Evolutionary conservation across 92 coral and sea anemone species (phyloP).

Genomic region (Phenganax marumi): DNA sequence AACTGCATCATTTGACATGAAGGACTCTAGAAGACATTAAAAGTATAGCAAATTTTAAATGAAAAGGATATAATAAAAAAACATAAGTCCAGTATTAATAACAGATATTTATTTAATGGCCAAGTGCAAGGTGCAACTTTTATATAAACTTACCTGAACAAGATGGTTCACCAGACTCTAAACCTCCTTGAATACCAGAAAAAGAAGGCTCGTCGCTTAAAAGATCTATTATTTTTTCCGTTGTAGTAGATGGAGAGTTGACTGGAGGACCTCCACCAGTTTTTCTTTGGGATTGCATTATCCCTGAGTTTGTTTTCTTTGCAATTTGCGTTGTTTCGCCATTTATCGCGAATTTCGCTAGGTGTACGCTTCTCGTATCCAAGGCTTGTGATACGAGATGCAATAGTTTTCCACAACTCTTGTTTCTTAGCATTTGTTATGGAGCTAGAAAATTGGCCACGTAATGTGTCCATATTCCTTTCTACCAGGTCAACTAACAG

Average conservation of each 20-base stretch:
- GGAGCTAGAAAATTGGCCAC: background rate
- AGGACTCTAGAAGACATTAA: background rate
- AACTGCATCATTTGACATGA: background rate
- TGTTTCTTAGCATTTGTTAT: background rate
- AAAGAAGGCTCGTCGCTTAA: background rate
- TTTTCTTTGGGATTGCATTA: background rate
- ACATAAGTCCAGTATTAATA: no score
- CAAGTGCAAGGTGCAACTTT: background rate
- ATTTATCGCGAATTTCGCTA: background rate
- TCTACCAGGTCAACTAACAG: background rate
- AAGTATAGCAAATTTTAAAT: background rate
- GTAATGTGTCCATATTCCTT: background rate
- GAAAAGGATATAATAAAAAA: background rate
- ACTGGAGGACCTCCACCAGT: constrained; percentile 7
- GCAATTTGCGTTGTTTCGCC: constrained; percentile 3
- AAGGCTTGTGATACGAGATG: background rate
- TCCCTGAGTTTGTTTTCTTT: background rate
- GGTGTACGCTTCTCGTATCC: constrained; percentile 1
- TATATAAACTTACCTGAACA: background rate
- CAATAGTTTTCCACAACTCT: background rate
- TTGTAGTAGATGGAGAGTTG: background rate
- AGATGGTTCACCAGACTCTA: background rate
- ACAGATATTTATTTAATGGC: background rate
- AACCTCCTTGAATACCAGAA: background rate
- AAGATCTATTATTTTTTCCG: background rate